Base-by-base conservation (phyloP, 2,797 vertebrate species). In the Babyrousa celebensis region DNA sequence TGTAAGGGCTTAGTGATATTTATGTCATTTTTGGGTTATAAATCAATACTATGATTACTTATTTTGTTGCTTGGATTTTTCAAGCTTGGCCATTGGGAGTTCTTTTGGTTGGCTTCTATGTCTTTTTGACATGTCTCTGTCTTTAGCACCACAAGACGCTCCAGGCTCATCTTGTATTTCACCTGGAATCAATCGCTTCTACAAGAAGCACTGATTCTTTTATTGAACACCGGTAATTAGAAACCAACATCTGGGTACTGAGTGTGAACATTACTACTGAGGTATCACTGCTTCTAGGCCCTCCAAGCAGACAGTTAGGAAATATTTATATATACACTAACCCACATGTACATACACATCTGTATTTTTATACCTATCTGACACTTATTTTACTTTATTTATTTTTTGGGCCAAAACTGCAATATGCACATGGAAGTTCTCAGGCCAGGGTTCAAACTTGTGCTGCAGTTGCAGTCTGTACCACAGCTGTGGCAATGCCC, bases 11-110 rank as follows among this genome's bases (percentile, higher is more conserved):
- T 72, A 43, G 32, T 32, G 36, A 54, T 72, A 36, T 74, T 83
- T 84, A 67, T 87, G 88, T 48, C 52, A 72, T 93, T 85, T 32
- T 91, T 74, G 68, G 58, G 10, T 70, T 82, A 58, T 72, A 82
- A 71, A 62, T 9, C 23, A 80, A 70, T 36, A 20, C 8, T 68
- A 48, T 78, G 43, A 72, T 72, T 72, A 58, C 58, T 91, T 48
- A 80, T 77, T 87, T 78, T 84, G 48, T 93, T 82, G 82, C 43
- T 87, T 71, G 87, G 11, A 72, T 74, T 60, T 11, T 80, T 75
- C 32, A 21, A 75, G 27, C 27, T 89, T 72, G 67, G 27, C 58
- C 58, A 27, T 20, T 65, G 48, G 54, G 21, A 86, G 4, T 27
- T 77, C 52, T 54, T 85, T 72, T 90, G n/a, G 36, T 23, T 43